Conservation (phyloP, 2,888 invertebrate species). For the Notocelia uddmanniana region DNA sequence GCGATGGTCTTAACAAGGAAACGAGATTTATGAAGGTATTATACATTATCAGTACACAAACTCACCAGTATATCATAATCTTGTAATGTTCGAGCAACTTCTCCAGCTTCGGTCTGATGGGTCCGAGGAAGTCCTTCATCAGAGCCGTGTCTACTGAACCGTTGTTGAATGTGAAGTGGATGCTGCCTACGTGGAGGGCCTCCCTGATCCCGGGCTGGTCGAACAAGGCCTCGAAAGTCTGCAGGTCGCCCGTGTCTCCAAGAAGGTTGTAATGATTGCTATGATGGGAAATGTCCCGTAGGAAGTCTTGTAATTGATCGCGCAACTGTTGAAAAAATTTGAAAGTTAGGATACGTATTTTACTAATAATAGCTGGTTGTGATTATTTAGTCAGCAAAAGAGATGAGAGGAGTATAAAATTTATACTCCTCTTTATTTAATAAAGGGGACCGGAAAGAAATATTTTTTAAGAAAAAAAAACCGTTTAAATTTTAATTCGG, state of each 20-base stretch:
- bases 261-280: conserved; percentile 65
- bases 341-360: not conserved
- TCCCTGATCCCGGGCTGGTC: conserved; percentile 82
- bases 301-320: conserved; percentile 58
- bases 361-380: no score
- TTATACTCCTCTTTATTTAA: no score
- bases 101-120: conserved; percentile 86
- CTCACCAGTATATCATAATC: conserved; percentile 88
- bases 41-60: conserved; percentile 49
- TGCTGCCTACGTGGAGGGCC: conserved; percentile 90
- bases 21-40: no score
- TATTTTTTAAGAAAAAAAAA: no score
- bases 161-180: conserved; percentile 69
- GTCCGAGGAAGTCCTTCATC: conserved; percentile 88
- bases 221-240: conserved; percentile 85
- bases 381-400: no score
- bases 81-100: conserved; percentile 86
- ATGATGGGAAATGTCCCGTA: conserved; percentile 63
- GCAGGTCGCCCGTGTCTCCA: conserved; percentile 70
- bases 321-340: conserved; percentile 60
- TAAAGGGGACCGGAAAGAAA: no score
- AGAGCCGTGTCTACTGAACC: conserved; percentile 65
- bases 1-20: no score
- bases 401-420: no score
- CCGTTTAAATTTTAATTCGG: no score